Base-by-base conservation (phyloP, 2,888 invertebrate genomes). In the Oligia fasciuncula region DNA sequence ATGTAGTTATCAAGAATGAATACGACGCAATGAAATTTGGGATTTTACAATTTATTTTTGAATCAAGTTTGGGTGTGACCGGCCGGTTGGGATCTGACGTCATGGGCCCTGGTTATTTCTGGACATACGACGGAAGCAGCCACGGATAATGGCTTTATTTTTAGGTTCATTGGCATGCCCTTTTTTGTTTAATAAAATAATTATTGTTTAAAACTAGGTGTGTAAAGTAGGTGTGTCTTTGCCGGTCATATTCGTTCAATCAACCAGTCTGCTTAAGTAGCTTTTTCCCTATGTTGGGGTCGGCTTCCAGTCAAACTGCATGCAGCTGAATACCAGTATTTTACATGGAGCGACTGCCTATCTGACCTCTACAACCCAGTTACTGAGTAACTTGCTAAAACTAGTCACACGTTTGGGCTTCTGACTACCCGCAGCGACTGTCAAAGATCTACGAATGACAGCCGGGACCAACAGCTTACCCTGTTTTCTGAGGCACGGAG, bases 111-210 rank as follows among this genome's bases (percentile, higher is more conserved):
- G 69, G 60, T 66, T 81, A 84, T 85, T 84, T 85, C 35, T 62
- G 68, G 40, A 13, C 60, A 49, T 54, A 66, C 63, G 29, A 70
- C 51, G 66, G 73, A 76, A 73, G 9, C 35, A 57, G 49, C 23
- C 23, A 66, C 60, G n/a, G 54, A 73, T 77, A 79, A 62, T 69
- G 65, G 69, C 67, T 66, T 76, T 84, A 84, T 85, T 79, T 84
- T 80, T 69, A 69, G 54, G 14, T 51, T 49, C 51, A 77, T 17
- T 62, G 66, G 60, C 73, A 68, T 8, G 49, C 67, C 76, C 70
- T 73, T 76, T 72, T 72, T 54, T n/a, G 19, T 54, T 5, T 11
- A 63, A 43, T 43, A 14, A 17, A 40, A 19, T 4, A 43, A 13
- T 40, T 11, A 19, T 17, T 49, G 54, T n/a, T 57, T 57, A n/a